Evolutionary conservation across 2,113 vertebrate genomes (phyloP), one percentile per base, ranked within the genome.

Genomic region (Heterotis niloticus): DNA sequence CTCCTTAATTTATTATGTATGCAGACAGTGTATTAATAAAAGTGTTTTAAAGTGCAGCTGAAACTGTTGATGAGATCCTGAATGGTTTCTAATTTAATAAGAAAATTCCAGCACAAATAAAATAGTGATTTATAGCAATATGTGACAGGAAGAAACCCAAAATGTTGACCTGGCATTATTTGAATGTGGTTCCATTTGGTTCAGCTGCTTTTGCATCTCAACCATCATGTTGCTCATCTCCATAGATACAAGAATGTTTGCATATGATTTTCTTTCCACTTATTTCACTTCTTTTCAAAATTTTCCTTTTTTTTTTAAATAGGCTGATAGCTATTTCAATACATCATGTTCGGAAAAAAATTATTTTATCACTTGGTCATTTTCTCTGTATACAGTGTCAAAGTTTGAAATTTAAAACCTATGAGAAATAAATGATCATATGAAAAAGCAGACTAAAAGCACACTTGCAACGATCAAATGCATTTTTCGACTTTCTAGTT

Each of bases 191-290:
- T 44, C 84, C 69, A 57, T 54, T 52, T 44, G 23, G 62, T 29
- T 64, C 75, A 24, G 44, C 62, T 66, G 20, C 51, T 75, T 91
- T 93, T 92, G 92, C 89, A 89, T 91, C 75, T 78, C 54, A 80
- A 59, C 74, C 29, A 64, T 57, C 84, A 87, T 81, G 66, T 65
- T 57, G 51, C 78, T 67, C 70, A 64, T 84, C 70, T 65, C 77
- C 51, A 56, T 52, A 82, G 79, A 75, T 76, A 14, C 26, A 77
- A 82, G 65, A 64, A 68, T 20, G 64, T 77, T 78, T 84, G 83
- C 78, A 86, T 81, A 87, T 14, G 10, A 14, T 62, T 34, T 23
- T 73, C 51, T n/a, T 74, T 66, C 54, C n/a, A 28, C 5, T 54
- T 65, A 51, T 26, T 75, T 11, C 56, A 64, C 28, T 68, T 12